phyloP scores from a whole-genome alignment of 2,797 vertebrate genomes.

The Gymnocypris eckloni region DNA sequence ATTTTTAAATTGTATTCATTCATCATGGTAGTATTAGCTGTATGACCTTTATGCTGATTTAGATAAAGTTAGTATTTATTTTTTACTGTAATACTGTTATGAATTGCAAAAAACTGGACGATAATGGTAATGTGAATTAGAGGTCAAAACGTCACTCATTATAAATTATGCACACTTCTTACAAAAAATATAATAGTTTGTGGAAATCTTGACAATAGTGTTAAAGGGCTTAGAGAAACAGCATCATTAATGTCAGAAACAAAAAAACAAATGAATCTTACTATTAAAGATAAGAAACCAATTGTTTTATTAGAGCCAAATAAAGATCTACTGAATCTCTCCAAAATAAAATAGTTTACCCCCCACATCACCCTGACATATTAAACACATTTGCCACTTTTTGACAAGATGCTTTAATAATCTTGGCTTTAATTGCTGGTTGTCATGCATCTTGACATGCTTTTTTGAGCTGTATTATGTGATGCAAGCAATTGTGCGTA shows the following conservation, averaged over 20 bases:
- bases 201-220: not conserved
- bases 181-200: not conserved
- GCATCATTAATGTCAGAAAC: not conserved
- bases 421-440: slow-evolving; percentile 40
- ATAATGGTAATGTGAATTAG: not conserved
- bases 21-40: not conserved
- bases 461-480: slow-evolving; percentile 10
- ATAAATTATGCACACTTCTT: not conserved
- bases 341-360: not conserved
- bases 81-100: not conserved
- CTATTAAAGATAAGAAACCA: not conserved
- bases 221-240: not conserved
- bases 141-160: not conserved
- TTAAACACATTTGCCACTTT: not conserved
- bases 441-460: slow-evolving; percentile 8
- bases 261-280: not conserved
- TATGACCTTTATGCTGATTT: not conserved
- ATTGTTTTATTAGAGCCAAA: not conserved
- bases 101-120: not conserved
- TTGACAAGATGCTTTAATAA: not conserved
- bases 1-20: not conserved
- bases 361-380: not conserved
- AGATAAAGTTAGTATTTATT: not conserved
- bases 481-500: not conserved
- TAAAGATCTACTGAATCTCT: slow-evolving; percentile 4